Base-by-base conservation (phyloP, 2,888 invertebrate genomes). In the Drosophila greeni region DNA sequence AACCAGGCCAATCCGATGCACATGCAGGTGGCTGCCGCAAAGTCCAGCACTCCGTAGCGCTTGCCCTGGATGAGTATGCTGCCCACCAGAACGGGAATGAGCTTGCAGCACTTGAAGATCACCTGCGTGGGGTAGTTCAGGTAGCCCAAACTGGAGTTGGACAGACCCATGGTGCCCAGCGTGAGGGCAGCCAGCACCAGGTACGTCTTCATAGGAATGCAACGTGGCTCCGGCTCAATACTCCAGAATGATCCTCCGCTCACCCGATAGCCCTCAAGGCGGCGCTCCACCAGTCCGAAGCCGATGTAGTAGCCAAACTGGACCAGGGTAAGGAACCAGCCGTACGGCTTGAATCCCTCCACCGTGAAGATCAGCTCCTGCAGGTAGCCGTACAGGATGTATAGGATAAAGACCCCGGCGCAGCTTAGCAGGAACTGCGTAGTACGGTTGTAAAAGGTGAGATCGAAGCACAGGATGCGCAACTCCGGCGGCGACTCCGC, bases 51-150 rank as follows among this genome's bases (percentile, higher is more conserved):
- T 2, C 94, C 94, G 88, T 97, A 97, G 75, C 92, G 92, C 89
- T 97, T 97, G 59, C 94, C 94, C 90, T 98, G 94, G 83, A 98
- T 97, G 49, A 98, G 86, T 74, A 98, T 95, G 75, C 97, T 96
- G 23, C 98, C 98, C 68, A 97, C 92, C 87, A 99, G 92, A 0
- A 98, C 98, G 0, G 98, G 98, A 79, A 98, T 96, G 0, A 98
- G 91, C 88, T 99, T 99, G 88, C 98, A 99, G 87, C 97, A 97
- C 88, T 98, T 98, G 87, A 99, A 99, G 82, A 98, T 98, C 40
- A 98, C 94, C 90, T 97, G 97, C 0, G 98, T 98, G 0, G 98
- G 98, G 88, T 98, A 99, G 89, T 98, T 99, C 12, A 99, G 90
- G 88, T 97, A 97, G 49, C 96, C 97, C 12, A 98, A 91, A 1